Evolutionary conservation across 2,797 vertebrate genomes (phyloP), one percentile per base, ranked within the genome.

Genomic region (Premnoplex brunnescens): DNA sequence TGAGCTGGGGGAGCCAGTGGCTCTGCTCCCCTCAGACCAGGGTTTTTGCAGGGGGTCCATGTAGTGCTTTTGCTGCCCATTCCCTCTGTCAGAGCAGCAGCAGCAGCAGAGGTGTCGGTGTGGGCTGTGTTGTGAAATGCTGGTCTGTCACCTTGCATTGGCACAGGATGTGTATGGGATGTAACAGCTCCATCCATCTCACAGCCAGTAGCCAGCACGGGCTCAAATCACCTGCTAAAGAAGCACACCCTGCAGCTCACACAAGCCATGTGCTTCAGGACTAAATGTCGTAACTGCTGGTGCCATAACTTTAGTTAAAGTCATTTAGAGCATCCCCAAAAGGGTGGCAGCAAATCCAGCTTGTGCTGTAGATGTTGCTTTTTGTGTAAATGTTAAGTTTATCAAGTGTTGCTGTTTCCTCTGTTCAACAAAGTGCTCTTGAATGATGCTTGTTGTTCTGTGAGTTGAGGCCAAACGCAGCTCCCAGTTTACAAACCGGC

Each of bases 1-100:
- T 2, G 14, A 63, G 43, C 18, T 23, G 43, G 27, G 39, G 34
- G 9, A 32, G 37, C 28, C 2, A 5, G 26, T 14, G 62, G n/a
- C 37, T 75, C 36, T 20, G 48, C 75, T 59, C 22, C 9, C 19
- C 71, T 32, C 37, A 18, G 14, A 6, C 12, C 24, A 2, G 0
- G 1, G 1, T 32, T 71, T 52, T 19, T 26, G 32, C 0, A 1
- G 19, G 18, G 32, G 22, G 22, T 12, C 24, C 1, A 0, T 3
- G 60, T 39, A 22, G 36, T 1, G 9, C 10, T 8, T 41, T 55
- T 1, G 9, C 39, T 55, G 73, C 36, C 56, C 0, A 1, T 55
- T 66, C 27, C 22, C 56, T 64, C 26, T 39, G 23, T n/a, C 8
- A 0, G 14, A 74, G 72, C 67, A 72, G 63, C 64, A 5, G 2